Conservation (phyloP, 2,113 vertebrate genomes). For the Osmerus eperlanus region DNA sequence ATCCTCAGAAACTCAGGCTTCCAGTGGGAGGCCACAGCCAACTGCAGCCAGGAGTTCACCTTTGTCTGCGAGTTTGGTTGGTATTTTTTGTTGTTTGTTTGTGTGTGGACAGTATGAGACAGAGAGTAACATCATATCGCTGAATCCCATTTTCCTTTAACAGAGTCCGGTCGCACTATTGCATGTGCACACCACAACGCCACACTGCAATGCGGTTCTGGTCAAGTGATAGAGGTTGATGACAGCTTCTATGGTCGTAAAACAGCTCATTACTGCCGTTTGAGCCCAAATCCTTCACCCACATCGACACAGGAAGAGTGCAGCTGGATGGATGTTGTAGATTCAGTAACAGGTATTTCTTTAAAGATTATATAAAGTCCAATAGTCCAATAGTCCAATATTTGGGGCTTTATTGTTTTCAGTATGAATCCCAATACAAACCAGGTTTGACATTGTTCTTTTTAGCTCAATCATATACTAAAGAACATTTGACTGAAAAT, state of each 20-base stretch:
- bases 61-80: slow-evolving; percentile 91
- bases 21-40: slow-evolving; percentile 77
- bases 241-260: slow-evolving; percentile 85
- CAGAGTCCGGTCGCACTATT: slow-evolving; percentile 77
- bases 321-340: slow-evolving; percentile 78
- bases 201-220: slow-evolving; percentile 84
- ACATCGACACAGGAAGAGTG: slow-evolving; percentile 72
- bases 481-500: too few species aligned
- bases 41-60: slow-evolving; percentile 81
- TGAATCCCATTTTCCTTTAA: not conserved
- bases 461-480: too few species aligned
- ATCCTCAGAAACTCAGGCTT: slow-evolving; percentile 75
- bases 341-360: slow-evolving; percentile 81
- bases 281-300: slow-evolving; percentile 16
- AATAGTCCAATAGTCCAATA: too few species aligned
- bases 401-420: too few species aligned
- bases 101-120: not conserved
- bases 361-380: not conserved
- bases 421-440: too few species aligned
- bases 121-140: too few species aligned
- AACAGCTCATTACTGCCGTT: slow-evolving; percentile 80
- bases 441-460: too few species aligned
- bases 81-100: slow-evolving; percentile 11
- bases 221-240: slow-evolving; percentile 81
- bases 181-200: slow-evolving; percentile 80